Conservation (phyloP, 2,113 vertebrate genomes). For the Protobothrops flavoviridis region DNA sequence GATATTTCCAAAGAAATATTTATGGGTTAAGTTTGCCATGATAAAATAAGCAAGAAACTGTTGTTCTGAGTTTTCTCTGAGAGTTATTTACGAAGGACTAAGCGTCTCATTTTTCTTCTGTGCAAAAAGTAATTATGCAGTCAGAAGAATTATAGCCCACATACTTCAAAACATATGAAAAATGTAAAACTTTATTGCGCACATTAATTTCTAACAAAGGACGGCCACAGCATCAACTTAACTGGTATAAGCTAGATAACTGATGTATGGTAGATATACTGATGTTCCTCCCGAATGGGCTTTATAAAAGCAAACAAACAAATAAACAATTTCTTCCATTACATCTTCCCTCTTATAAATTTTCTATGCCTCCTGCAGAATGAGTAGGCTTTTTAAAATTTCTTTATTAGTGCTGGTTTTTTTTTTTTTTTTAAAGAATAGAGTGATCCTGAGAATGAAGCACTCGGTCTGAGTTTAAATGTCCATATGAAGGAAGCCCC, state of each 20-base stretch:
- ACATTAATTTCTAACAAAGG: slow-evolving; percentile 83
- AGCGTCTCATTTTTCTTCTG: slow-evolving; percentile 81
- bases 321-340: slow-evolving; percentile 79
- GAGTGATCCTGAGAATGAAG: neutral
- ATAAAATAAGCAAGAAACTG: slow-evolving; percentile 72
- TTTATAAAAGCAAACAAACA: slow-evolving; percentile 78
- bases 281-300: slow-evolving; percentile 77
- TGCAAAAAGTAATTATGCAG: slow-evolving; percentile 84
- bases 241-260: slow-evolving; percentile 73
- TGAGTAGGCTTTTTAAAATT: neutral
- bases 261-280: slow-evolving; percentile 69
- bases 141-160: slow-evolving; percentile 79
- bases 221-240: slow-evolving; percentile 71
- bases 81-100: slow-evolving; percentile 79
- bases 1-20: slow-evolving; percentile 73
- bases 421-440: slow-evolving; percentile 48
- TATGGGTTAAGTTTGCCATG: slow-evolving; percentile 48
- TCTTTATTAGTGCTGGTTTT: slow-evolving; percentile 15
- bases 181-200: slow-evolving; percentile 85
- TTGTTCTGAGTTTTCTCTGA: slow-evolving; percentile 76
- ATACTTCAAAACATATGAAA: slow-evolving; percentile 83
- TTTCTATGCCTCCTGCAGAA: slow-evolving; percentile 54
- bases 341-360: slow-evolving; percentile 71
- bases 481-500: neutral
- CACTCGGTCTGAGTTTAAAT: neutral